Base-by-base conservation (phyloP, 2,888 invertebrate species). In the Frankliniella intonsa region DNA sequence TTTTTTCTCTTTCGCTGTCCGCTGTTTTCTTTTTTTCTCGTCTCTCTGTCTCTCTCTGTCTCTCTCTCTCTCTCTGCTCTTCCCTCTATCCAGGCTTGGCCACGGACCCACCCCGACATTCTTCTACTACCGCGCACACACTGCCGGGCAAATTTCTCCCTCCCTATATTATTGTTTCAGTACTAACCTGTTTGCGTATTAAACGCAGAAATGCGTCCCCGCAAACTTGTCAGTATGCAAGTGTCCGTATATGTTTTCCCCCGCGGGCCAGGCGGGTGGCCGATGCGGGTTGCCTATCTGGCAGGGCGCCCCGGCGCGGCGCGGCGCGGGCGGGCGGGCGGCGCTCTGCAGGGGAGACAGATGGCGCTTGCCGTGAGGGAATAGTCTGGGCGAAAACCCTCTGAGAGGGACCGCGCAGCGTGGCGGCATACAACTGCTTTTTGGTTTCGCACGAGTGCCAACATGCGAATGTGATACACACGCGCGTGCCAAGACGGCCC, bases 391-490 rank as follows among this genome's bases (percentile, higher is more conserved):
- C 38, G 38, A 38, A 38, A 38, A 5, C 38, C 38, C 38, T 38
- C 38, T 38, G 38, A 38, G 38, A 38, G 38, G 38, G 38, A 38
- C 38, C 3, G 38, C 38, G 38, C 38, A 14, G 62, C n/a, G 62
- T 62, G 62, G 62, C 62, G 62, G 14, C 62, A 62, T 25, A 76
- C 69, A 76, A 76, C 69, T 76, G 69, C 69, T 76, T 76, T 76
- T 76, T 76, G 69, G 69, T 76, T 76, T 76, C 69, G 69, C 69
- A 76, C 69, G 69, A 76, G 69, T 76, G 69, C 69, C 69, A 76
- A 76, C 69, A 76, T 76, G 69, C 69, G 69, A 76, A 25, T 76
- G 69, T 76, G 69, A 76, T 76, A 76, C 69, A 76, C 69, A 76
- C 25, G 22, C 22, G 69, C 25, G 69, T 76, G 69, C 69, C 69